phyloP scores from a whole-genome alignment of 1,140 invertebrate genomes.

The Euwallacea fornicatus region DNA sequence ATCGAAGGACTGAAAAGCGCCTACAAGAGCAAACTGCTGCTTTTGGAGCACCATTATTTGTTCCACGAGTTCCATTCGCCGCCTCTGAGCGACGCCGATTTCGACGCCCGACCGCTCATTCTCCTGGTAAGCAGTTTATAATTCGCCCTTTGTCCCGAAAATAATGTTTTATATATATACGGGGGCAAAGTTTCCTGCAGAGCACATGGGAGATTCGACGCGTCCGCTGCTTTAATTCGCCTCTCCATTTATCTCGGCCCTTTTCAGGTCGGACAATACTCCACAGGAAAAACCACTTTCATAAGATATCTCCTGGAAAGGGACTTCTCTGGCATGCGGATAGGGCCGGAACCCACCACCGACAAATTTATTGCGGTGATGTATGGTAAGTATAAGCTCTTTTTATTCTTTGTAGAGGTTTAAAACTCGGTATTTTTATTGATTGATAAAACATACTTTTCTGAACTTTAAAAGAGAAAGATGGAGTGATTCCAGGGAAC shows the following conservation, averaged over 20 bases:
- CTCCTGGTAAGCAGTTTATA: conserved; percentile 55
- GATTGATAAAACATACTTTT: background rate
- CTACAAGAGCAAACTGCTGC: conserved; percentile 67
- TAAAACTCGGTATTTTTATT: no score
- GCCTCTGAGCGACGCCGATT: conserved; percentile 71
- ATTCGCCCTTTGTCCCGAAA: background rate
- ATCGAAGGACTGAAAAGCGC: conserved; percentile 63
- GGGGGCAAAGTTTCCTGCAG: conserved; percentile 6
- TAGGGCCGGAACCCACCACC: conserved; percentile 68
- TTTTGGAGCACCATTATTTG: conserved; percentile 69
- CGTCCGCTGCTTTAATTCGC: conserved; percentile 22
- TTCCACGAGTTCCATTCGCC: conserved; percentile 79
- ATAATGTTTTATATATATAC: conserved; percentile 24
- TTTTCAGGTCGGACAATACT: conserved; percentile 74
- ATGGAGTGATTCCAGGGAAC: conserved; percentile 71
- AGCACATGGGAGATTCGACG: conserved; percentile 21
- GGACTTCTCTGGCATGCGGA: conserved; percentile 69
- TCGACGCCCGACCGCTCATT: conserved; percentile 76
- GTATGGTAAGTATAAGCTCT: conserved; percentile 58
- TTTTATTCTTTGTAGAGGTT: background rate
- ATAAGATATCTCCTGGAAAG: conserved; percentile 67
- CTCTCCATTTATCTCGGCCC: conserved; percentile 61
- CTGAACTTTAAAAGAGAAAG: conserved; percentile 21
- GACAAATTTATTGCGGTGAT: conserved; percentile 74
- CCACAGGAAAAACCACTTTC: conserved; percentile 76